Percentiles rank a stretch among this genome's conserved stretches.
Conservation (phyloP, 2,113 vertebrate species). For the Baryphthengus martii region DNA sequence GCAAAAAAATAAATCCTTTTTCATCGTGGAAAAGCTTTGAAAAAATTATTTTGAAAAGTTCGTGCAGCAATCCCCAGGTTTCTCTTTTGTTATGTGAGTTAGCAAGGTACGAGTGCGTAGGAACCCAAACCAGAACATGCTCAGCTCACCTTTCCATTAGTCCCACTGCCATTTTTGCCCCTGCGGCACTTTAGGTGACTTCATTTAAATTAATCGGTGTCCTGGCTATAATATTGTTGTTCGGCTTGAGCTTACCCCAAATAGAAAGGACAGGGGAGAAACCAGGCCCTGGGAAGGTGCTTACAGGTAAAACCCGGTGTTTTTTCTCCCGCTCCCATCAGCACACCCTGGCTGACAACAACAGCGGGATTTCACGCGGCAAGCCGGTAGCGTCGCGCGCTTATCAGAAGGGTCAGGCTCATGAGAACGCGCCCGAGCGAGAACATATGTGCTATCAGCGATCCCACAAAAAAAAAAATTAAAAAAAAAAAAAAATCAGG, state of each 20-base stretch:
- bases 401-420: conserved; percentile 66
- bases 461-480: conserved; percentile 72
- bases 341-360: not conserved
- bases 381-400: not conserved
- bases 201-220: too few species aligned
- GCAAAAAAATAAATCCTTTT: not conserved
- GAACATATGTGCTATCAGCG: conserved; percentile 86
- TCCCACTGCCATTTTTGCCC: not conserved
- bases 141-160: not conserved
- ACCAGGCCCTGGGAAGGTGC: rapidly evolving
- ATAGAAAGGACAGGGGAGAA: not conserved
- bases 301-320: not conserved
- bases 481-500: too few species aligned
- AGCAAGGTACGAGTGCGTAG: rapidly evolving
- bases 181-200: too few species aligned
- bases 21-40: not conserved
- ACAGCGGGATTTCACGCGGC: not conserved
- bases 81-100: not conserved
- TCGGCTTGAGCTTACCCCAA: not conserved
- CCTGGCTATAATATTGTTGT: rapidly evolving
- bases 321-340: not conserved
- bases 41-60: not conserved
- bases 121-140: rapidly evolving
- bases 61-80: not conserved
- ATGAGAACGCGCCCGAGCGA: conserved; percentile 74